A percentile compares a stretch with the other conserved stretches of the same genome.
Conservation (phyloP, 2,888 invertebrate genomes). For the Cataglyphis livida region DNA sequence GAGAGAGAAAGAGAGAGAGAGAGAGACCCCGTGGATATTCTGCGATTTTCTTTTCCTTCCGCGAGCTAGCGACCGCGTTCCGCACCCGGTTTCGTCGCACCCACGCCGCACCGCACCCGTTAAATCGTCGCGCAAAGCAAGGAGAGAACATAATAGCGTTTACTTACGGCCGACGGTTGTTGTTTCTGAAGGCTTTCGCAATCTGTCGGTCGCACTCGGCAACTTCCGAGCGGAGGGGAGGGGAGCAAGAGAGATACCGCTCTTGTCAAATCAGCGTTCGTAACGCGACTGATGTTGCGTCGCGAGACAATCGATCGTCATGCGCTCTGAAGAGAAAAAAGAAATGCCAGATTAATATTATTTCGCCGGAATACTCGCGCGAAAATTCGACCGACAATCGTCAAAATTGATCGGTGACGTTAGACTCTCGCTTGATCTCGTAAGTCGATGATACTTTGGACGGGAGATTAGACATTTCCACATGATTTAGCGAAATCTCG, state of each 20-base stretch:
- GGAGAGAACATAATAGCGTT: conserved; percentile 81
- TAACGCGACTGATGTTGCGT: conserved; percentile 74
- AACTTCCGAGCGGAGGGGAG: conserved; percentile 79
- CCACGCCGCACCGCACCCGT: conserved; percentile 40
- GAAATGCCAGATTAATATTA: conserved; percentile 52
- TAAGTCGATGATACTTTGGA: conserved; percentile 68
- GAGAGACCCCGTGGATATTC: conserved; percentile 73
- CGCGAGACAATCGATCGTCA: conserved; percentile 33
- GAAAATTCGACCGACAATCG: too few species aligned
- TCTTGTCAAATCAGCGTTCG: conserved; percentile 81
- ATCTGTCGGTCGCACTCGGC: conserved; percentile 84
- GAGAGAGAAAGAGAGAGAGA: background rate
- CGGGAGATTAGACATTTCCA: conserved; percentile 76
- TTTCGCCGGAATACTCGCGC: background rate
- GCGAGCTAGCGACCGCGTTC: conserved; percentile 41
- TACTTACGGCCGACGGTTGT: conserved; percentile 87
- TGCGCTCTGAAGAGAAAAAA: conserved; percentile 17
- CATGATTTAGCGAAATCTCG: conserved; percentile 56
- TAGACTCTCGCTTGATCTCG: conserved; percentile 67
- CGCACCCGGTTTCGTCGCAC: conserved; percentile 26
- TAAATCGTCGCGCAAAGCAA: conserved; percentile 66
- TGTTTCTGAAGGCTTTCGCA: conserved; percentile 86
- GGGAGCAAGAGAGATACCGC: background rate
- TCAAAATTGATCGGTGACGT: background rate
- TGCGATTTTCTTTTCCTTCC: conserved; percentile 11